phyloP scores from a whole-genome alignment of 2,113 vertebrate species.

The Synodontis membranacea region DNA sequence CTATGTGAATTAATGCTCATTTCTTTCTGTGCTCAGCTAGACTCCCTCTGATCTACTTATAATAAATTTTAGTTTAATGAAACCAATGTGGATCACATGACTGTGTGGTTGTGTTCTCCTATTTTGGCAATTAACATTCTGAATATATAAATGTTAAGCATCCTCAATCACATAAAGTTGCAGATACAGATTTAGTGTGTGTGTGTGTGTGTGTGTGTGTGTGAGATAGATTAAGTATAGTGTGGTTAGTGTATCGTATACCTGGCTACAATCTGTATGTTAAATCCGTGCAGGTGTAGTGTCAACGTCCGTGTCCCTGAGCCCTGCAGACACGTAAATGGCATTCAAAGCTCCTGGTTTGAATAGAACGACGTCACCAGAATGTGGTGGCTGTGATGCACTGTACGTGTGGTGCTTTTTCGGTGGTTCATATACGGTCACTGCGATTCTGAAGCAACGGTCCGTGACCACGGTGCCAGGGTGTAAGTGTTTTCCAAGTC shows the following conservation, averaged over 20 bases:
- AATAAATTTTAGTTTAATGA: background rate
- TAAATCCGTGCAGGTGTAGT: slow-evolving; percentile 42
- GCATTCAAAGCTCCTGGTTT: slow-evolving; percentile 53
- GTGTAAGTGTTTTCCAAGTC: slow-evolving; percentile 77
- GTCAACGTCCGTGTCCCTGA: slow-evolving; percentile 51
- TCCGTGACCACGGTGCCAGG: slow-evolving; percentile 78
- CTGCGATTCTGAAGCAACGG: slow-evolving; percentile 74
- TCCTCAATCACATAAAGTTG: background rate
- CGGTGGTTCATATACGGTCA: slow-evolving; percentile 72
- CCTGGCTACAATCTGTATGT: slow-evolving; percentile 17
- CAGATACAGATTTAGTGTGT: background rate
- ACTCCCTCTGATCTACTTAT: background rate
- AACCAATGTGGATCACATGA: background rate
- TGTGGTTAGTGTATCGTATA: slow-evolving; percentile 13
- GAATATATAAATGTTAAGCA: background rate
- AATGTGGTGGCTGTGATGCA: slow-evolving; percentile 32
- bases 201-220: too few relatives aligned
- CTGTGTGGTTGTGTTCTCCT: background rate
- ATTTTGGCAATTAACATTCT: background rate
- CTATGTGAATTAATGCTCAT: background rate
- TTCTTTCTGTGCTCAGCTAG: background rate
- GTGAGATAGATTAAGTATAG: background rate
- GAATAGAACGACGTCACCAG: slow-evolving; percentile 48
- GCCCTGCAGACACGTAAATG: slow-evolving; percentile 48
- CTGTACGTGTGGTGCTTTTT: slow-evolving; percentile 60